These are phyloP conservation scores for Steinernema hermaphroditum DNA, from an alignment of 2,888 invertebrate genomes.

Conservation along the genomic window DNA sequence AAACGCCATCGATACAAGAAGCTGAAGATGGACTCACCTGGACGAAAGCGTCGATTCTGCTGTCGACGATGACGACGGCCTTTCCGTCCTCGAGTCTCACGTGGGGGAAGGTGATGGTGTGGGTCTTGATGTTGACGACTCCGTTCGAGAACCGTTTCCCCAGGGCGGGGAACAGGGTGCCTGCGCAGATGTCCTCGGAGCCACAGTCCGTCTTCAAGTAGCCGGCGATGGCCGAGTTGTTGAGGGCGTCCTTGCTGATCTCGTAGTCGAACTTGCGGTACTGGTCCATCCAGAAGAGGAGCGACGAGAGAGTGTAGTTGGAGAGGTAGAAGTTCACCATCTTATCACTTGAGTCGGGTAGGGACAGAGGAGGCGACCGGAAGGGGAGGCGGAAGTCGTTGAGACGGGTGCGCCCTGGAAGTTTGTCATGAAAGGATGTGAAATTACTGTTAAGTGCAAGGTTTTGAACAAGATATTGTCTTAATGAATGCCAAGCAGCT, in stretches of 20 bases:
- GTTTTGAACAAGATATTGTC: not conserved
- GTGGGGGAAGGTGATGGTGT: constrained; percentile 61
- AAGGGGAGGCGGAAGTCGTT: constrained; percentile 66
- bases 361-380: constrained; percentile 49
- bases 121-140: constrained; percentile 62
- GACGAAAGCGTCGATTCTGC: constrained; percentile 64
- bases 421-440: not conserved
- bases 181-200: constrained; percentile 63
- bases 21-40: constrained; percentile 45
- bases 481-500: too few species aligned
- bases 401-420: constrained; percentile 53
- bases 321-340: constrained; percentile 64
- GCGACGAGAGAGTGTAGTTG: constrained; percentile 62
- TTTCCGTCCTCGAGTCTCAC: constrained; percentile 59
- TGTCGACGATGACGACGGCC: constrained; percentile 58
- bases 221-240: constrained; percentile 61
- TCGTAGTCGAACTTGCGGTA: constrained; percentile 65
- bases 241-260: constrained; percentile 58
- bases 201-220: constrained; percentile 64
- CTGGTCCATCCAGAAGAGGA: constrained; percentile 66
- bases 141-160: constrained; percentile 60
- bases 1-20: constrained; percentile 33
- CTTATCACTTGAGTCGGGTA: constrained; percentile 47
- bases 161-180: constrained; percentile 63
- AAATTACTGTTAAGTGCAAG: not conserved